Evolutionary conservation across 2,113 vertebrate species (phyloP).

Genomic region (Prochilodus magdalenae): DNA sequence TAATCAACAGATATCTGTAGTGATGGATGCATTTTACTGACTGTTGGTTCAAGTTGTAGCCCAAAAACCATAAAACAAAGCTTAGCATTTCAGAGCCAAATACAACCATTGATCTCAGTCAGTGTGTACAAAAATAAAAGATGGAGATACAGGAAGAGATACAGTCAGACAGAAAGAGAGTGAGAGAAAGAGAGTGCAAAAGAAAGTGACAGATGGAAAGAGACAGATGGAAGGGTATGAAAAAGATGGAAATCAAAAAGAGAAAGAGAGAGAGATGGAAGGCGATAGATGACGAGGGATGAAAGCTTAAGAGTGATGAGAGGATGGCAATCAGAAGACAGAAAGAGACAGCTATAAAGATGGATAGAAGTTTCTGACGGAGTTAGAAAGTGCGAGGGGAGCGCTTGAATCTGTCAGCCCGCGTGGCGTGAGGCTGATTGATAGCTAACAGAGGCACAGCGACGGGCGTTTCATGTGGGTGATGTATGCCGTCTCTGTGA

Average conservation of each 20-base stretch:
- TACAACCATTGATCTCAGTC: conserved; percentile 22
- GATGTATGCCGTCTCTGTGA: conserved; percentile 62
- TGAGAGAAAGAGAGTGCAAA: conserved; percentile 38
- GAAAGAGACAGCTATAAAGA: conserved; percentile 33
- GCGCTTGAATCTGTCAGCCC: conserved; percentile 58
- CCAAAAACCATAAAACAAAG: background rate
- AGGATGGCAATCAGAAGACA: conserved; percentile 36
- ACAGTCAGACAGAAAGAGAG: background rate
- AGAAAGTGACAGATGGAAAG: conserved; percentile 46
- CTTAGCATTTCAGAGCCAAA: conserved; percentile 12
- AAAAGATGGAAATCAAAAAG: conserved; percentile 32
- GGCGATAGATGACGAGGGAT: conserved; percentile 25
- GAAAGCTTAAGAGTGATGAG: conserved; percentile 38
- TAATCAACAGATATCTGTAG: conserved; percentile 10
- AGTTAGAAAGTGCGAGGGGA: conserved; percentile 16
- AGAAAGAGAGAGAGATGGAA: conserved; percentile 25
- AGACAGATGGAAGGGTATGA: conserved; percentile 39
- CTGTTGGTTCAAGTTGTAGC: conserved; percentile 12
- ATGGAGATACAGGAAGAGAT: conserved; percentile 10
- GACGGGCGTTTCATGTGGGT: conserved; percentile 77
- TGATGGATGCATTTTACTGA: background rate
- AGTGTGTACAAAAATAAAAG: background rate
- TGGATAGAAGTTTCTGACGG: conserved; percentile 20
- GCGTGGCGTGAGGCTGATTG: conserved; percentile 63
- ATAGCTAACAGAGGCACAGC: conserved; percentile 75